Percentiles rank a stretch among this genome's conserved stretches.
These are phyloP conservation scores for Orussus abietinus DNA, from an alignment of 1,140 invertebrate species.

Conservation along the genomic window DNA sequence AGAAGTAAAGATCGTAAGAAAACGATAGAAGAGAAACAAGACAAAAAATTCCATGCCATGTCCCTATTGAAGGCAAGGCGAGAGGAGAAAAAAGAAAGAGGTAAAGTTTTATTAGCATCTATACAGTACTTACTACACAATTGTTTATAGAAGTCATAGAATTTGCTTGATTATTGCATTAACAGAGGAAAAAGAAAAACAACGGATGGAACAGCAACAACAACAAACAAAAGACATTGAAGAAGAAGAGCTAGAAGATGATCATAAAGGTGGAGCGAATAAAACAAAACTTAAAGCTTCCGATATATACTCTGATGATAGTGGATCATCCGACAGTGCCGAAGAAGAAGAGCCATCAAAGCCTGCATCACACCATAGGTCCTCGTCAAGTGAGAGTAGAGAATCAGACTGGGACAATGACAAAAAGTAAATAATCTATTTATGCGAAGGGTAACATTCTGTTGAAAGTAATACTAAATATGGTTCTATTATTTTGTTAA, in stretches of 20 bases:
- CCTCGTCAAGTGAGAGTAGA: slow-evolving; percentile 55
- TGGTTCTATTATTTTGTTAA: slow-evolving; percentile 19
- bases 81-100: slow-evolving; percentile 75
- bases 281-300: slow-evolving; percentile 82
- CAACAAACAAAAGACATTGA: slow-evolving; percentile 56
- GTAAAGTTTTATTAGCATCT: slow-evolving; percentile 31
- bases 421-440: slow-evolving; percentile 42
- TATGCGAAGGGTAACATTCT: not conserved
- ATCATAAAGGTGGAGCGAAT: slow-evolving; percentile 46
- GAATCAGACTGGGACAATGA: slow-evolving; percentile 57
- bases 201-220: slow-evolving; percentile 54
- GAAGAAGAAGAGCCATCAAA: slow-evolving; percentile 57
- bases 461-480: not conserved
- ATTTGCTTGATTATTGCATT: slow-evolving; percentile 5
- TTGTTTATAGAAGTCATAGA: slow-evolving; percentile 7
- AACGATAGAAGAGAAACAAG: slow-evolving; percentile 83
- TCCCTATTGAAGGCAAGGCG: slow-evolving; percentile 83
- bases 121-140: not conserved
- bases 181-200: slow-evolving; percentile 59
- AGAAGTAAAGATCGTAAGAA: slow-evolving; percentile 86
- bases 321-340: slow-evolving; percentile 67
- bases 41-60: slow-evolving; percentile 89
- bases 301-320: slow-evolving; percentile 95
- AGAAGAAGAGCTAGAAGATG: slow-evolving; percentile 57
- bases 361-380: slow-evolving; percentile 46